phyloP scores from a whole-genome alignment of 2,113 vertebrate species.

The Stercorarius parasiticus region DNA sequence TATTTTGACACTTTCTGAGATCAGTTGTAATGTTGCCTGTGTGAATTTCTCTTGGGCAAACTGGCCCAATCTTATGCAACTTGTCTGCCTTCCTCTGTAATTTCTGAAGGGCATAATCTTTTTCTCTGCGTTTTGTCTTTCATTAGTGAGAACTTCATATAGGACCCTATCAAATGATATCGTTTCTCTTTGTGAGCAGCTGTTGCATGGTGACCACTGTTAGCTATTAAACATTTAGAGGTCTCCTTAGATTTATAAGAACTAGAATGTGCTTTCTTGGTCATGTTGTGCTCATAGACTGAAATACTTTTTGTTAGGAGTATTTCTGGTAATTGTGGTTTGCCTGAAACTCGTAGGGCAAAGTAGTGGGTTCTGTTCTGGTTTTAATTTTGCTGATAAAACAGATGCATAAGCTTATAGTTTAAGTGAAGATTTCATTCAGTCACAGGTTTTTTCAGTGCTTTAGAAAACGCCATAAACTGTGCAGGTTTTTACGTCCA shows the following conservation, averaged over 20 bases:
- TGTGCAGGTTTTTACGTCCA: background rate
- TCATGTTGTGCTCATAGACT: background rate
- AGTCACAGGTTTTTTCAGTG: background rate
- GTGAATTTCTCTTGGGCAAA: background rate
- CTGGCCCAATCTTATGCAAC: background rate
- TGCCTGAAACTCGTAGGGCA: background rate
- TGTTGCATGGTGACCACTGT: background rate
- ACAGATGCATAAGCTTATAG: fast-evolving
- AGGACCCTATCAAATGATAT: background rate
- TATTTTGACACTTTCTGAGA: background rate
- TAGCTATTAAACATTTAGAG: background rate
- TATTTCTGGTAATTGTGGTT: background rate
- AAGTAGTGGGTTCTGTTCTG: background rate
- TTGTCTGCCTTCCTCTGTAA: background rate
- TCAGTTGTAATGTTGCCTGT: background rate
- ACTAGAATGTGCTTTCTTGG: background rate
- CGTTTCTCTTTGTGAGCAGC: background rate
- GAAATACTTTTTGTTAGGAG: background rate
- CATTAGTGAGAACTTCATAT: background rate
- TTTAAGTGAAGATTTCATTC: background rate
- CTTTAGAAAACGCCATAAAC: background rate
- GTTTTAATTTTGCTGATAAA: background rate
- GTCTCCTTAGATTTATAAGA: background rate
- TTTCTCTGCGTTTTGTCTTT: background rate
- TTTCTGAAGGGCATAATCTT: background rate